Conservation (phyloP, 2,888 invertebrate genomes). For the Rotaria macrura region DNA sequence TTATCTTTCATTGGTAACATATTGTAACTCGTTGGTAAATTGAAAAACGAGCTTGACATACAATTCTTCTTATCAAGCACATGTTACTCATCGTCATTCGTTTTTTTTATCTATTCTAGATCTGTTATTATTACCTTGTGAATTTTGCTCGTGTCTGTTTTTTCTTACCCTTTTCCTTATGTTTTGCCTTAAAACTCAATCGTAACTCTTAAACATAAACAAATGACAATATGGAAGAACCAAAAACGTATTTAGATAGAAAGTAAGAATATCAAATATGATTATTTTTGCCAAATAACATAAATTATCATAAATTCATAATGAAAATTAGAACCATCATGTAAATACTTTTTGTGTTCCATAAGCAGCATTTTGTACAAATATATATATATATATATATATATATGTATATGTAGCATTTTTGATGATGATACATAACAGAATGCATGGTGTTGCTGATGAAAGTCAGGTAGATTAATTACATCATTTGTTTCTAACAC, state of each 20-base stretch:
- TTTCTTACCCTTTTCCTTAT: not conserved
- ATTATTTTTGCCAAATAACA: not conserved
- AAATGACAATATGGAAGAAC: not conserved
- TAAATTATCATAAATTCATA: not conserved
- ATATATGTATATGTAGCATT: too few species aligned
- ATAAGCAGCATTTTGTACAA: not conserved
- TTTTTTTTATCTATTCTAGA: not conserved
- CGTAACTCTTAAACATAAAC: not conserved
- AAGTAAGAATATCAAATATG: not conserved
- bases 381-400: too few species aligned
- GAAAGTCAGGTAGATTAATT: not conserved
- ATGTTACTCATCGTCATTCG: not conserved
- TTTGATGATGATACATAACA: too few species aligned
- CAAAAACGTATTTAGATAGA: not conserved
- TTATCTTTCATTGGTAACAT: not conserved
- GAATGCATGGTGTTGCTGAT: not conserved
- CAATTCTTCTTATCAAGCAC: not conserved
- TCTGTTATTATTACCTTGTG: not conserved
- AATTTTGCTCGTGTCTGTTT: not conserved
- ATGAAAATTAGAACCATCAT: not conserved
- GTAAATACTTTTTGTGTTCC: not conserved
- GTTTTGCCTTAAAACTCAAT: not conserved
- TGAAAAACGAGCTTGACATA: not conserved
- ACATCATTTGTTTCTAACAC: not conserved
- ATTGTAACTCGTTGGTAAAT: not conserved